These are phyloP conservation scores for Prinia subflava DNA, from an alignment of 2,113 vertebrate species.

Conservation along the genomic window DNA sequence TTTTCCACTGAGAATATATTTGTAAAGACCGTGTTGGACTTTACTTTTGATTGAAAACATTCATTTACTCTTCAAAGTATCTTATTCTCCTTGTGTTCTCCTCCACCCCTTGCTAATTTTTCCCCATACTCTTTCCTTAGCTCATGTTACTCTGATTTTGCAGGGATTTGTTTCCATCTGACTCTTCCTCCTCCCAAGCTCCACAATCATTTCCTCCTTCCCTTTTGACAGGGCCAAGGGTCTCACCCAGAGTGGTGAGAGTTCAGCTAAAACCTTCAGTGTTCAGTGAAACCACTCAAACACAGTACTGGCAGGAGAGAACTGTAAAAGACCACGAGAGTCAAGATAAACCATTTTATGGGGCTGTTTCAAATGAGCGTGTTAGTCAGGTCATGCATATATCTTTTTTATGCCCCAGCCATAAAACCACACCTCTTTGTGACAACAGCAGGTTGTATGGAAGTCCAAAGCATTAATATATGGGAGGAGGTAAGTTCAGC, in stretches of 20 bases:
- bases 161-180: neutral
- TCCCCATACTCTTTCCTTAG: neutral
- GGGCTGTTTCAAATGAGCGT: neutral
- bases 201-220: neutral
- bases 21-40: neutral
- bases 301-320: neutral
- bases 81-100: neutral
- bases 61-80: neutral
- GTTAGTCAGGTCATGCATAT: accelerated
- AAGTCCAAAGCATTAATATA: neutral
- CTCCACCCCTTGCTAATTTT: accelerated
- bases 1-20: neutral
- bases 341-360: neutral
- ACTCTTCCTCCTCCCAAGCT: neutral
- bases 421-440: neutral
- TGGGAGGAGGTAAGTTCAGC: neutral
- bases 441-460: neutral
- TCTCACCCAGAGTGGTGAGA: neutral
- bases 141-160: neutral
- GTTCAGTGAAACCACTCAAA: neutral
- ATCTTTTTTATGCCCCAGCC: neutral
- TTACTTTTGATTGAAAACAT: neutral
- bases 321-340: neutral
- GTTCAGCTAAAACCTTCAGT: accelerated
- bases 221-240: neutral